A percentile compares a stretch with the other conserved stretches of the same genome.
These are phyloP conservation scores for Climacteris rufus DNA, from an alignment of 2,113 vertebrate genomes.

Conservation along the genomic window DNA sequence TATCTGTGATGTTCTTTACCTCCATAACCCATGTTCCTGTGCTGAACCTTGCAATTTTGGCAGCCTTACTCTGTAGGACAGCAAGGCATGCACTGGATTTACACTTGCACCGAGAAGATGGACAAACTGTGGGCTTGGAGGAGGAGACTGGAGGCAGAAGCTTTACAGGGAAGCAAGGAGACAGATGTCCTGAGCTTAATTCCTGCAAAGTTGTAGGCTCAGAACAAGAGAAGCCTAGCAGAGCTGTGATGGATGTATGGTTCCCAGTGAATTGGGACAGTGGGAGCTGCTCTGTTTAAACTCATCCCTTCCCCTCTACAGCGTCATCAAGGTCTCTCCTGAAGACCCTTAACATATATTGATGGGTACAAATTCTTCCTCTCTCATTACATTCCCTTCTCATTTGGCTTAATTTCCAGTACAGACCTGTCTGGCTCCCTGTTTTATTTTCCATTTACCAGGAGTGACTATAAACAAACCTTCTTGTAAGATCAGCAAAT, in stretches of 20 bases:
- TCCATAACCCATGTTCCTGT: neutral
- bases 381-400: neutral
- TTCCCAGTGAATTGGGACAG: neutral
- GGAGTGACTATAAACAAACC: neutral
- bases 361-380: neutral
- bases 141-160: neutral
- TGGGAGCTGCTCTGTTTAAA: neutral
- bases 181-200: neutral
- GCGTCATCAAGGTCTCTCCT: neutral
- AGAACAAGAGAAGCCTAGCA: neutral
- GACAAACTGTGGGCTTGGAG: neutral
- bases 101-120: neutral
- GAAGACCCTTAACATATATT: neutral
- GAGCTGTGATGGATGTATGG: neutral
- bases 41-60: neutral
- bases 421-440: neutral
- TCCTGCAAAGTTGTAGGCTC: neutral
- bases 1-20: neutral
- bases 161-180: neutral
- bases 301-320: neutral
- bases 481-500: slow-evolving; percentile 7
- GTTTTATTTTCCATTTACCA: neutral
- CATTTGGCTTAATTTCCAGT: neutral
- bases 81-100: neutral
- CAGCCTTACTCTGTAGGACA: neutral